A percentile compares a stretch with the other conserved stretches of the same genome.
phyloP scores from a whole-genome alignment of 2,113 vertebrate species.

The Tamias sibiricus region DNA sequence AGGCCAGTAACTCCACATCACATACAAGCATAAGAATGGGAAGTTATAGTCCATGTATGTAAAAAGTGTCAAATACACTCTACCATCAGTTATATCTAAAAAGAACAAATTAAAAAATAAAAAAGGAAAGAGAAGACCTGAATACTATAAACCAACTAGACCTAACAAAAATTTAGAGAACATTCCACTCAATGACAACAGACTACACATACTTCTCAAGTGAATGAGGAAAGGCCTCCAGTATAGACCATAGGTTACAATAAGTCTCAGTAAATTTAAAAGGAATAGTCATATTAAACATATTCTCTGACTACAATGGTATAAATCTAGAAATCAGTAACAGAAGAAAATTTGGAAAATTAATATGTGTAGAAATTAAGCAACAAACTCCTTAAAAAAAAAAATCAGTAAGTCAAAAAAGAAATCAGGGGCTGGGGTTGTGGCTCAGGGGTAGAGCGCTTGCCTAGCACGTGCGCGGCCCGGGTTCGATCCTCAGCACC shows the following conservation, averaged over 20 bases:
- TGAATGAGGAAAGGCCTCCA: not conserved
- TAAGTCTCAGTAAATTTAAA: constrained; percentile 12
- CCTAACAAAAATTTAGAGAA: not conserved
- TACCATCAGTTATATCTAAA: too few relatives aligned
- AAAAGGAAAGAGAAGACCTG: not conserved
- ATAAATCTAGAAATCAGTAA: constrained; percentile 16
- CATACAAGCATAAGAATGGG: too few relatives aligned
- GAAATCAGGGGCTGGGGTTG: too few relatives aligned
- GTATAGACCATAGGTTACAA: not conserved
- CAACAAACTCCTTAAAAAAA: constrained; percentile 32
- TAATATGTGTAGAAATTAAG: not conserved
- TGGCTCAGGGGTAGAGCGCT: too few relatives aligned
- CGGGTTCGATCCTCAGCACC: too few relatives aligned
- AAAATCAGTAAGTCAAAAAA: not conserved
- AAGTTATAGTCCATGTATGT: too few relatives aligned
- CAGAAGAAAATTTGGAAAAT: constrained; percentile 36
- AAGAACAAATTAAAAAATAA: too few relatives aligned
- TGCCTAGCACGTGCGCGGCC: too few relatives aligned
- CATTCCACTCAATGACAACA: not conserved
- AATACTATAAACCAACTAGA: not conserved
- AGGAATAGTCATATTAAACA: constrained; percentile 16
- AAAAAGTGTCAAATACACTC: too few relatives aligned
- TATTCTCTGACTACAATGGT: not conserved
- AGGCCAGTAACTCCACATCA: too few relatives aligned
- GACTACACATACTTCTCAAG: not conserved